Evolutionary conservation across 2,113 vertebrate species (phyloP), one percentile per base, ranked within the genome.

Genomic region (Pteruthius melanotis): DNA sequence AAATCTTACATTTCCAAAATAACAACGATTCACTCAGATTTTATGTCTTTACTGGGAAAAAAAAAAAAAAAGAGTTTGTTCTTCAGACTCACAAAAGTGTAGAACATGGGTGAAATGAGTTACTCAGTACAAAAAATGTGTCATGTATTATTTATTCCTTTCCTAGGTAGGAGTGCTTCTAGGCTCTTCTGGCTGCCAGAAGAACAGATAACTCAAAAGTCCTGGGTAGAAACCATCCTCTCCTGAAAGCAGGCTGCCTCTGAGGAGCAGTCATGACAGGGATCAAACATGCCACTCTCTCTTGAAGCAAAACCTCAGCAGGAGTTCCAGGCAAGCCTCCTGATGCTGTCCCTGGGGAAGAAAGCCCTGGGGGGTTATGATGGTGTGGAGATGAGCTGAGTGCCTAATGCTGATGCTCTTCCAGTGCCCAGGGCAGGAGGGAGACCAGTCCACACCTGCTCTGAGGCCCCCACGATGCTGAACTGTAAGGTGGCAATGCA

Each of bases 381-480:
- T 18, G 53, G 31, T 5, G 7, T 7, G 68, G 57, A 69, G 63
- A 14, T 23, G 13, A 63, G 76, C 19, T 21, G 7, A 53, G 60
- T 42, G 75, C 47, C 33, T n/a, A 33, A 19, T 1, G 1, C 57
- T 50, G 40, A 20, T 3, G 3, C 66, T 26, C 42, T 14, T n/a
- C n/a, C 22, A 52, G 45, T 16, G 33, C 54, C 37, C 61, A 28
- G 42, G 2, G 50, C 61, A 45, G 63, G 60, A n/a, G 37, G 47
- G 42, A 76, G 78, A 47, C 17, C 0, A 3, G 6, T 11, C 42
- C 2, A 3, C 26, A 13, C 19, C 59, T 66, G 56, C 42, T 44
- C 8, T 2, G 16, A 59, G 47, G 21, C 11, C 33, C 19, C 1
- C 7, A 1, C 0, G 0, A 13, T 28, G 26, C 40, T 39, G 54